These are phyloP conservation scores for Bursaphelenchus mucronatus DNA, from an alignment of 1,140 invertebrate genomes.

Conservation along the genomic window DNA sequence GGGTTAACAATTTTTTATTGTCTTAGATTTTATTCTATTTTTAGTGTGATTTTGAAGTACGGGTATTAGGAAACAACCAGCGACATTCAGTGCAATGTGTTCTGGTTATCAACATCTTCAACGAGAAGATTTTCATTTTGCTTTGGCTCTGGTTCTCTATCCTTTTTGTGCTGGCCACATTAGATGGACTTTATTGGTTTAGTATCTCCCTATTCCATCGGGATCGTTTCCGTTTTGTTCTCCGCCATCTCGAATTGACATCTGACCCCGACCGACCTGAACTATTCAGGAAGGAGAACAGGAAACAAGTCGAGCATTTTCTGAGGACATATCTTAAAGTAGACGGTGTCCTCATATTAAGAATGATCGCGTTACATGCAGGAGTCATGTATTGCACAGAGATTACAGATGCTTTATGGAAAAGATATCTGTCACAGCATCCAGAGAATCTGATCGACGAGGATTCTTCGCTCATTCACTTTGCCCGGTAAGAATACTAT, in stretches of 20 bases:
- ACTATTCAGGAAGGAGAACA: constrained; percentile 58
- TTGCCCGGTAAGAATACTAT: constrained; percentile 48
- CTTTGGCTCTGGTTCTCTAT: constrained; percentile 66
- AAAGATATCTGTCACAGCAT: constrained; percentile 57
- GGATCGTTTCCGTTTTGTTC: constrained; percentile 57
- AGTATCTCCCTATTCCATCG: constrained; percentile 59
- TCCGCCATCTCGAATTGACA: constrained; percentile 58
- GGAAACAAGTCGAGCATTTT: constrained; percentile 60
- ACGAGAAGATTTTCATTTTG: constrained; percentile 64
- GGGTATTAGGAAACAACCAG: constrained; percentile 63
- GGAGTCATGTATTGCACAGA: constrained; percentile 61
- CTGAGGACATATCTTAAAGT: constrained; percentile 59
- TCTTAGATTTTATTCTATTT: constrained; percentile 61
- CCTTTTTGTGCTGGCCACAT: constrained; percentile 63
- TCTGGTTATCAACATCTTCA: constrained; percentile 66
- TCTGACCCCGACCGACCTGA: constrained; percentile 59
- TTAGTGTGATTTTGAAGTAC: constrained; percentile 65
- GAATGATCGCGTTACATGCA: constrained; percentile 60
- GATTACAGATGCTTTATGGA: constrained; percentile 60
- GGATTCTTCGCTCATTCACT: constrained; percentile 59
- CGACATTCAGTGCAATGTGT: constrained; percentile 64
- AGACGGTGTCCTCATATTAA: constrained; percentile 55
- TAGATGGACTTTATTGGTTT: constrained; percentile 61
- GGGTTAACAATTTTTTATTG: constrained; percentile 32
- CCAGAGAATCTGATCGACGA: constrained; percentile 60